Conservation (phyloP, 2,113 vertebrate genomes). For the Columba livia region DNA sequence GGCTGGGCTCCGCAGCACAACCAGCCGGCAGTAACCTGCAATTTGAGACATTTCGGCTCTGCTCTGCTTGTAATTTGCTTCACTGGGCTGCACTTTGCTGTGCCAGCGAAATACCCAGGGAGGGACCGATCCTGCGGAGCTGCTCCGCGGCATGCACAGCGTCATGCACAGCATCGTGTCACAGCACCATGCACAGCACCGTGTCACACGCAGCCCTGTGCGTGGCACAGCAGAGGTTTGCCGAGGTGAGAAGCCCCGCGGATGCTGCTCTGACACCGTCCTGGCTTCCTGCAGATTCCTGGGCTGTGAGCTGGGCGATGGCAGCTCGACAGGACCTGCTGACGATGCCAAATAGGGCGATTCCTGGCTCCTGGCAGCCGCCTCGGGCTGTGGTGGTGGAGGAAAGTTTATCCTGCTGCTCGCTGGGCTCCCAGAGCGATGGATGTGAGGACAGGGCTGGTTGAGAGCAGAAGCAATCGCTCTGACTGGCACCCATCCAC, state of each 20-base stretch:
- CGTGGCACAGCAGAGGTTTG: too few relatives aligned
- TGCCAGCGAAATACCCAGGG: background rate
- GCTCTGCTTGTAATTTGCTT: constrained; percentile 56
- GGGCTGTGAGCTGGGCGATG: background rate
- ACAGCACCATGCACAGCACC: background rate
- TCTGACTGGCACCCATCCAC: too few relatives aligned
- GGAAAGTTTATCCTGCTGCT: background rate
- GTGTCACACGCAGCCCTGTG: background rate
- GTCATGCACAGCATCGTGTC: background rate
- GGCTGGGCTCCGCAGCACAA: background rate
- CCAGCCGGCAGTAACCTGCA: background rate
- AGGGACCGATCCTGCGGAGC: background rate
- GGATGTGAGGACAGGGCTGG: too few relatives aligned
- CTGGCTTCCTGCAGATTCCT: background rate
- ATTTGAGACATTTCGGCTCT: constrained; percentile 15
- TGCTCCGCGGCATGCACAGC: background rate
- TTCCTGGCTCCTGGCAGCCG: background rate
- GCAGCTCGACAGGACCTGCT: background rate
- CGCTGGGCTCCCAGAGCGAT: too few relatives aligned
- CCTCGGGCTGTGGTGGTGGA: fast-evolving
- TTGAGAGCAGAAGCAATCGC: too few relatives aligned
- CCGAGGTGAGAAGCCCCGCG: too few relatives aligned
- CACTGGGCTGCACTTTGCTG: background rate
- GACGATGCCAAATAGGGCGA: background rate
- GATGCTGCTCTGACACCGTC: background rate